phyloP scores from a whole-genome alignment of 2,888 invertebrate genomes.

The Phengaris alcon region DNA sequence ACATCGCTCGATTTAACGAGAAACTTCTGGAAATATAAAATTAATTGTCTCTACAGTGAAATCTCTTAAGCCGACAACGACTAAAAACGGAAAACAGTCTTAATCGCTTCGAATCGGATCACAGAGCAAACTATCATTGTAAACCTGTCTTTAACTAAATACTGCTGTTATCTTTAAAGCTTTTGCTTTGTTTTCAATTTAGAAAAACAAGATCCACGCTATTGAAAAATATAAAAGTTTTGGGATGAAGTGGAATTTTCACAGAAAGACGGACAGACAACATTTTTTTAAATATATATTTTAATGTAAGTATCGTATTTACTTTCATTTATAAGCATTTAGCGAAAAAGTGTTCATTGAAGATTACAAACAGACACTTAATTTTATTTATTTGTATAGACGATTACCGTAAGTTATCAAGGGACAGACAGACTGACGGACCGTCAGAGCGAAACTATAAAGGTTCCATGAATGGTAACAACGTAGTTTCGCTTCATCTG shows the following conservation, averaged over 20 bases:
- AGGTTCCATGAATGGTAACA: too few relatives aligned
- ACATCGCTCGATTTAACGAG: not conserved
- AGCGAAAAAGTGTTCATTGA: not conserved
- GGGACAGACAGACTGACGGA: too few relatives aligned
- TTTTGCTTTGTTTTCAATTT: conserved; percentile 1
- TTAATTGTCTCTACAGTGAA: not conserved
- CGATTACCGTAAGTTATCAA: too few relatives aligned
- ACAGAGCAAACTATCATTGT: not conserved
- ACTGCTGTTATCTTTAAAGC: not conserved
- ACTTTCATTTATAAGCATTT: not conserved
- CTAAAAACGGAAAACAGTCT: not conserved
- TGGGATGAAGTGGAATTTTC: not conserved
- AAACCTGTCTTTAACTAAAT: not conserved
- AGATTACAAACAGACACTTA: too few relatives aligned
- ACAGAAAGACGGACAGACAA: not conserved
- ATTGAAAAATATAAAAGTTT: not conserved
- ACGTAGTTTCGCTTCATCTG: not conserved
- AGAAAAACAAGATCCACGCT: not conserved
- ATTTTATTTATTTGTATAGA: too few relatives aligned
- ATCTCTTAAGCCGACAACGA: conserved; percentile 1
- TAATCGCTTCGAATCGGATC: conserved; percentile 3
- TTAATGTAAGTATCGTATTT: too few relatives aligned
- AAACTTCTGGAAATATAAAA: not conserved
- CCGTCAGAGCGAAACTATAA: too few relatives aligned
- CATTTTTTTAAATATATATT: too few relatives aligned